phyloP scores from a whole-genome alignment of 2,888 invertebrate species.

The Drosophila paranaensis region DNA sequence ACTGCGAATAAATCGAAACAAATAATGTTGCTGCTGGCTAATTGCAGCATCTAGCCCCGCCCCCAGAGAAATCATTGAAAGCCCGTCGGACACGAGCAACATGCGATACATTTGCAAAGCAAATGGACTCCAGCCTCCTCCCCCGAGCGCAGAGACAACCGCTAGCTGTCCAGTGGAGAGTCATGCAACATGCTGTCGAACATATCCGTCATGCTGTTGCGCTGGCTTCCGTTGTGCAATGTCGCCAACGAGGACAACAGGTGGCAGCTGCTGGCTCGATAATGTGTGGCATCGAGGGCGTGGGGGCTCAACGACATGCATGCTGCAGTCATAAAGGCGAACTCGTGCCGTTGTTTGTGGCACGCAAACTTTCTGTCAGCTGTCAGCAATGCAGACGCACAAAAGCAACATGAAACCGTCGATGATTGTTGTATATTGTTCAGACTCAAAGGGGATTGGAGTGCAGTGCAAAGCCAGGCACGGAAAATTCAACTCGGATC shows the following conservation, averaged over 20 bases:
- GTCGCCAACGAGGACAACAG: slow-evolving; percentile 72
- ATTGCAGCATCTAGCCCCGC: slow-evolving; percentile 51
- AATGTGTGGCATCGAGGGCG: slow-evolving; percentile 3
- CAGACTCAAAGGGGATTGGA: neutral
- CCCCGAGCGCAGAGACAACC: slow-evolving; percentile 13
- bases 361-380: slow-evolving; percentile 76
- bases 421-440: slow-evolving; percentile 18
- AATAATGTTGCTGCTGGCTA: slow-evolving; percentile 68
- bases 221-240: slow-evolving; percentile 66
- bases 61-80: slow-evolving; percentile 37
- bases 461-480: neutral
- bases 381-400: slow-evolving; percentile 69
- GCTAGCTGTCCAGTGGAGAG: slow-evolving; percentile 36
- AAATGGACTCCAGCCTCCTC: slow-evolving; percentile 50
- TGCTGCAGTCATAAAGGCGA: slow-evolving; percentile 39
- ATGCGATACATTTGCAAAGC: slow-evolving; percentile 71
- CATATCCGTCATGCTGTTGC: slow-evolving; percentile 70
- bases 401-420: slow-evolving; percentile 54
- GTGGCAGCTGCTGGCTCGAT: slow-evolving; percentile 70
- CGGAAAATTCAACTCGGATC: neutral
- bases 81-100: slow-evolving; percentile 24
- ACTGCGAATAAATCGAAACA: slow-evolving; percentile 67
- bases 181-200: slow-evolving; percentile 81
- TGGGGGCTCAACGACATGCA: slow-evolving; percentile 12
- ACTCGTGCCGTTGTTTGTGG: slow-evolving; percentile 58